These are phyloP conservation scores for Acleris emargana DNA, from an alignment of 2,888 invertebrate species.

Conservation along the genomic window DNA sequence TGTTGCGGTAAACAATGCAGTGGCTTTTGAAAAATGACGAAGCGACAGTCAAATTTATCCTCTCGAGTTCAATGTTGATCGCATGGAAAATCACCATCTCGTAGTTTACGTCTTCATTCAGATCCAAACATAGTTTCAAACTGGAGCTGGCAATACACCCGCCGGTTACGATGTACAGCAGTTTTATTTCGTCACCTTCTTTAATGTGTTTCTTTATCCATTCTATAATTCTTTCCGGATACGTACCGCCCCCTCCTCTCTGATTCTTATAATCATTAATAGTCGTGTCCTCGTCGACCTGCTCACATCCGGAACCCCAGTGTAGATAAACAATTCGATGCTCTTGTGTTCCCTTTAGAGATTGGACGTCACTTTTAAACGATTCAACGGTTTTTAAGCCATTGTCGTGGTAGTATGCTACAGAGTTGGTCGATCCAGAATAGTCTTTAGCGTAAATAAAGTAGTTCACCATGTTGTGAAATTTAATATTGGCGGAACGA, in stretches of 20 bases:
- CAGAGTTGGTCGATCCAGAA: constrained; percentile 38
- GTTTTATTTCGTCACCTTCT: constrained; percentile 22
- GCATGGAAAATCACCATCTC: too few relatives aligned
- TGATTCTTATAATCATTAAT: constrained; percentile 30
- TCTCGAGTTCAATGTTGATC: background rate
- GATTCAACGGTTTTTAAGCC: constrained; percentile 44
- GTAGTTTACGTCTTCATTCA: constrained; percentile 39
- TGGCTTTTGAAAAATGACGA: constrained; percentile 27
- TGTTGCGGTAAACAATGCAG: too few relatives aligned
- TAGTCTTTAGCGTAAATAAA: constrained; percentile 27
- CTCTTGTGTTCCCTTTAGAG: constrained; percentile 40
- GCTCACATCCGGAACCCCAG: constrained; percentile 33
- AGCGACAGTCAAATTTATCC: constrained; percentile 47
- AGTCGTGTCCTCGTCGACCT: constrained; percentile 45
- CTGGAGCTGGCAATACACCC: constrained; percentile 40
- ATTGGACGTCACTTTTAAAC: constrained; percentile 45
- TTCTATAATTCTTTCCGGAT: constrained; percentile 40
- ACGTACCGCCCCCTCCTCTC: constrained; percentile 27
- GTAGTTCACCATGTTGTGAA: constrained; percentile 19
- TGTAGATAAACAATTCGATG: constrained; percentile 38
- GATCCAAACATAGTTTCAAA: constrained; percentile 38
- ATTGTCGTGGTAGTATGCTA: constrained; percentile 43
- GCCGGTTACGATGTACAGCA: constrained; percentile 45
- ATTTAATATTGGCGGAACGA: too few relatives aligned
- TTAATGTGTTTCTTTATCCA: constrained; percentile 37